Conservation (phyloP, 2,797 vertebrate genomes). For the Leptodactylus fallax region DNA sequence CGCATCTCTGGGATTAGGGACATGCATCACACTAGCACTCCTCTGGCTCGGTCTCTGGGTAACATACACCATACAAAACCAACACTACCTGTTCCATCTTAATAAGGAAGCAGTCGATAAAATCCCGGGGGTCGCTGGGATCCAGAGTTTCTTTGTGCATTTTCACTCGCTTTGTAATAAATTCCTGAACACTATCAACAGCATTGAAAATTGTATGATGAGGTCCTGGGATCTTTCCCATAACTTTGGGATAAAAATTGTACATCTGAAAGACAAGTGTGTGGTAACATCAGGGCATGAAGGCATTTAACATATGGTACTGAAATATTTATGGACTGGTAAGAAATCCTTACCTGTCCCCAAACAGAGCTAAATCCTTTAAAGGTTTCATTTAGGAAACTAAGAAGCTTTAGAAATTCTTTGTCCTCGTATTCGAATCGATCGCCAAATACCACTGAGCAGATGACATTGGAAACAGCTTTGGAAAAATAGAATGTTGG, state of each 20-base stretch:
- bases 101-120: slow-evolving; percentile 78
- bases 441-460: slow-evolving; percentile 76
- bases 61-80: not conserved
- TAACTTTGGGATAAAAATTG: slow-evolving; percentile 41
- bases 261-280: slow-evolving; percentile 55
- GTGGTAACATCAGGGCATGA: not conserved
- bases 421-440: slow-evolving; percentile 75
- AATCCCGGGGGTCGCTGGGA: slow-evolving; percentile 71
- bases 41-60: not conserved
- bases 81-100: slow-evolving; percentile 67
- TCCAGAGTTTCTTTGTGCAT: slow-evolving; percentile 73
- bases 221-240: slow-evolving; percentile 71
- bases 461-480: slow-evolving; percentile 77
- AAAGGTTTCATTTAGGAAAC: slow-evolving; percentile 41
- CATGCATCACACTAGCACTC: not conserved
- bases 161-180: slow-evolving; percentile 69
- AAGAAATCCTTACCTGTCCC: slow-evolving; percentile 70
- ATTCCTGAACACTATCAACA: slow-evolving; percentile 66
- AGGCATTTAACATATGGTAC: no score
- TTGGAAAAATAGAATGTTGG: slow-evolving; percentile 69
- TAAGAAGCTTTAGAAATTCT: slow-evolving; percentile 71
- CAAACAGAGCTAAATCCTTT: slow-evolving; percentile 66
- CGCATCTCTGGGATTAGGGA: not conserved
- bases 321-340: not conserved
- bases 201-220: slow-evolving; percentile 60